A percentile compares a stretch with the other conserved stretches of the same genome.
Evolutionary conservation across 2,888 invertebrate genomes (phyloP).

Genomic region (Seladonia tumulorum): DNA sequence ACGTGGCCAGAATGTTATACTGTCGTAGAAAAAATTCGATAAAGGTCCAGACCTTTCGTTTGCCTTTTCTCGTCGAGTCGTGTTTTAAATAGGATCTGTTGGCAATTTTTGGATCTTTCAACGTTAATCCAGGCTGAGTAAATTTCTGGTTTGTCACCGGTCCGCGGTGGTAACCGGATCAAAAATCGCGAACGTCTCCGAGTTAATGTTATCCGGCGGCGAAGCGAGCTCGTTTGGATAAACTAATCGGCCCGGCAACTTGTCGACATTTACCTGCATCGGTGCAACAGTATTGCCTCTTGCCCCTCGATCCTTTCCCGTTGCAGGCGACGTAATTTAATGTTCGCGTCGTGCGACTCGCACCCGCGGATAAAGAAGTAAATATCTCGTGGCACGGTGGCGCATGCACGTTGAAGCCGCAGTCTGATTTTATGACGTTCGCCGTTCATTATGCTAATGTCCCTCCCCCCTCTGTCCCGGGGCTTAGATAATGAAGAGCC

Average conservation of each 20-base stretch:
- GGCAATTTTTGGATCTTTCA: neutral
- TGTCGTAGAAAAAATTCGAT: no score
- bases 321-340: conserved; percentile 44
- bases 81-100: neutral
- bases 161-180: neutral
- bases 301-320: conserved; percentile 24
- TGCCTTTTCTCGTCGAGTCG: neutral
- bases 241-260: conserved; percentile 45
- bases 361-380: conserved; percentile 40
- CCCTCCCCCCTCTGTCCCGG: neutral
- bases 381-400: conserved; percentile 30
- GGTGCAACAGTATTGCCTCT: conserved; percentile 23
- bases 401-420: conserved; percentile 46
- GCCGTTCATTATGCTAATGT: conserved; percentile 53
- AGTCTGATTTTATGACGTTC: conserved; percentile 56
- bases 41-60: no score
- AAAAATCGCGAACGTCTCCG: conserved; percentile 14
- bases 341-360: neutral
- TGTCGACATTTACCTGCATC: conserved; percentile 41
- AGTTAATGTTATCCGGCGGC: conserved; percentile 20
- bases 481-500: conserved; percentile 54
- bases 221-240: conserved; percentile 19
- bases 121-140: neutral
- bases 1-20: no score
- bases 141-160: neutral